Conservation (phyloP, 1,140 invertebrate species). For the Uloborus diversus region DNA sequence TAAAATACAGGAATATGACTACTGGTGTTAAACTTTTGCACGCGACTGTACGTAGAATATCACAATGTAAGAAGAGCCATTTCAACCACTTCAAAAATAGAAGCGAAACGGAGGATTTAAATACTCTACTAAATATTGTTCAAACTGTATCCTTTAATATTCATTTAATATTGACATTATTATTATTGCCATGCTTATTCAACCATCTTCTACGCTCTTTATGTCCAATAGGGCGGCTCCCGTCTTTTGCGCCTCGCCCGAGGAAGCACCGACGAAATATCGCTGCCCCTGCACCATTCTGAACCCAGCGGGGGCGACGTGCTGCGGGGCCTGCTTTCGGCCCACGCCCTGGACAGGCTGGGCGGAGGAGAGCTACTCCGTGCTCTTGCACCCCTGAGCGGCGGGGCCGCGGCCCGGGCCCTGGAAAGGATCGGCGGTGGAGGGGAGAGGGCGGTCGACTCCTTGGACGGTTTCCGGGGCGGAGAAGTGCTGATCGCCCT, state of each 20-base stretch:
- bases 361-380: slow-evolving; percentile 41
- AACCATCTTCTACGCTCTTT: too few relatives aligned
- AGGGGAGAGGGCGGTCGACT: neutral
- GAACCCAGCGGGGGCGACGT: slow-evolving; percentile 19
- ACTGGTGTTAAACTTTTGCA: too few relatives aligned
- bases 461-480: slow-evolving; percentile 20
- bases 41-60: too few relatives aligned
- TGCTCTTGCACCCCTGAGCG: slow-evolving; percentile 16
- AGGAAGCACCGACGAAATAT: slow-evolving; percentile 41
- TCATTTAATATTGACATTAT: too few relatives aligned
- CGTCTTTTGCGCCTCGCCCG: slow-evolving; percentile 16
- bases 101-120: too few relatives aligned
- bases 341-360: slow-evolving; percentile 22
- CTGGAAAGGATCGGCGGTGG: slow-evolving; percentile 4
- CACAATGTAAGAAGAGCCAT: too few relatives aligned
- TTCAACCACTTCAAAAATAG: too few relatives aligned
- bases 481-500: slow-evolving; percentile 28
- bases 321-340: neutral
- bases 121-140: too few relatives aligned
- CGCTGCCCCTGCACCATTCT: neutral
- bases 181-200: too few relatives aligned
- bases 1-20: too few relatives aligned
- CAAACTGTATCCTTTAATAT: too few relatives aligned
- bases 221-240: slow-evolving; percentile 27
- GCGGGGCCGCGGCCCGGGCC: slow-evolving; percentile 9